Base-by-base conservation (phyloP, 2,797 vertebrate genomes). In the Chrysocyon brachyurus region DNA sequence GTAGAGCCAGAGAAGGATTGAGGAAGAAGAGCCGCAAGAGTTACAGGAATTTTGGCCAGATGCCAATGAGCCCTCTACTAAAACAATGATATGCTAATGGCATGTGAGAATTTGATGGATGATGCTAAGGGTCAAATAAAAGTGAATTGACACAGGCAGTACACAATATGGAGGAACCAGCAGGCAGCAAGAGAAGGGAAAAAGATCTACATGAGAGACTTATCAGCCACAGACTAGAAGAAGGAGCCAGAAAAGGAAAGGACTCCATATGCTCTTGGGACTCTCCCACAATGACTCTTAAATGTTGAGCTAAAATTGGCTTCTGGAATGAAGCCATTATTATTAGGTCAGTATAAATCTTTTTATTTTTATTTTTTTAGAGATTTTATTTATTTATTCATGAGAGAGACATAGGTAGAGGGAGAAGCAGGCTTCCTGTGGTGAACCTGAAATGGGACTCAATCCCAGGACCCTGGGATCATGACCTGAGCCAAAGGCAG, bases 41-140 rank as follows among this genome's bases (percentile, higher is more conserved):
- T 64, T 87, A 31, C 8, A 96, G 5, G 0, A 21, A 10, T 5
- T 33, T 33, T 24, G 78, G 75, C 19, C 81, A 56, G 61, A 79
- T 90, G n/a, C 75, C 61, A 3, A n/a, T 57, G 95, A 22, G 28
- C 91, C 95, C 93, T 83, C 88, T 19, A 12, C 49, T 91, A 90
- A 97, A 97, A 59, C 86, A 95, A 79, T 96, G 66, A 95, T 40
- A 70, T 59, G 40, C 11, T 86, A 90, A 84, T 19, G 5, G 52
- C 54, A 33, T 0, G 8, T 52, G 61, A 95, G 93, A 90, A 92
- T 68, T 77, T 95, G 90, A 97, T 40, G 70, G 24, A 86, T 97
- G 89, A 96, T n/a, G 14, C 40, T 40, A 88, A 78, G 96, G 92
- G 70, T 95, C 86, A 97, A 92, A 97, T 46, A 89, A 97, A 97